Base-by-base conservation (phyloP, 2,888 invertebrate genomes). In the Brachyopa scutellaris region DNA sequence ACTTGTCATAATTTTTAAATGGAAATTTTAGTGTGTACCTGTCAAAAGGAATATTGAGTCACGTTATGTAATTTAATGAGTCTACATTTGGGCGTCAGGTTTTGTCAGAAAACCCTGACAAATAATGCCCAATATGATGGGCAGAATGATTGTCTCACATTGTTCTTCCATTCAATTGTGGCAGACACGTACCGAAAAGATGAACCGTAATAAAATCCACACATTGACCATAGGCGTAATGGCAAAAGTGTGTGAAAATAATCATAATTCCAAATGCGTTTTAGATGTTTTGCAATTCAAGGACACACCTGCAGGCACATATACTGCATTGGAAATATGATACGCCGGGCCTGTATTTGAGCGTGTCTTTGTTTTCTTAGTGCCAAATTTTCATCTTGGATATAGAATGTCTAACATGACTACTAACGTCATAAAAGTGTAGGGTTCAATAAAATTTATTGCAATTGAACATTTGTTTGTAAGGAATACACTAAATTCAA, bases 51-150 rank as follows among this genome's bases (percentile, higher is more conserved):
- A 21, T 51, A 59, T 66, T 64, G 33, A 64, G 70, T 82, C 76
- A 82, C 76, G 70, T 82, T 82, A 70, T 70, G 76, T 59, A 82
- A 82, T 74, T 69, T 23, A 42, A 40, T 57, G 66, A 49, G 36
- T 5, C 23, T 11, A 33, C n/a, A 40, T 40, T 19, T 15, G 17
- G 11, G 15, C 8, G 5, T 53, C 47, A 49, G 36, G 23, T 57
- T 51, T 40, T 49, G 15, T 31, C 26, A n/a, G 26, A 21, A 42
- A 53, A 11, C 33, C 8, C 47, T 45, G 26, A 4, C 11, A 45
- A 55, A 21, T 69, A 42, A 57, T 64, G 26, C 6, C 4, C 26
- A 26, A 26, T 17, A 62, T 57, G 69, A 49, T 59, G 76, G 38
- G 45, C 59, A 47, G 47, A 77, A 72, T 66, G 47, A 51, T 70